Base-by-base conservation (phyloP, 1,140 invertebrate species). In the Acromyrmex charruanus region DNA sequence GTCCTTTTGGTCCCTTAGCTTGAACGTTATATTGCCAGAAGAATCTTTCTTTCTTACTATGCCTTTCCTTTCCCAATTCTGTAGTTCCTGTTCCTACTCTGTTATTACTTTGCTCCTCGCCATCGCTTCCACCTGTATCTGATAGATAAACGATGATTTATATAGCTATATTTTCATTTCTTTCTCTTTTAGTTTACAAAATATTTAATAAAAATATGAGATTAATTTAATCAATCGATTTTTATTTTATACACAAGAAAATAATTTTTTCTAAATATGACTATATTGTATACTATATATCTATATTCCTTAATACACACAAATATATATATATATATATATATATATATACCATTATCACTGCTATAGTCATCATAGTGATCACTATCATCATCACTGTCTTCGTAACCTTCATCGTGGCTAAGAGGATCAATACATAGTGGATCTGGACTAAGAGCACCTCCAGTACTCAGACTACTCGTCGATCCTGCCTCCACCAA, bases 21-120 rank as follows among this genome's bases (percentile, higher is more conserved):
- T 99, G 99, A 6, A 99, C 98, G 95, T 99, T 99, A 93, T 99
- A 99, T 94, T 99, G 99, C 99, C 99, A 99, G 95, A 99, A 99
- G 94, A 97, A 99, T 81, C 97, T 96, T 92, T 99, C 98, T 90
- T 97, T 98, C 93, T 98, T 98, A 63, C 94, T 95, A 61, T 91
- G 91, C 69, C 93, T 94, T 1, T 94, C 93, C 71, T 93, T 93
- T 61, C 90, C 92, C 75, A 93, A 94, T 77, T 94, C 94, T 75
- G 91, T 91, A 77, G 95, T 94, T 35, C 93, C 93, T 91, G 95
- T 93, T 92, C 93, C 96, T 90, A 92, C 12, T 88, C 58, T 94
- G 93, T 94, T 95, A 21, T 91, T 93, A 51, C 92, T 93, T 92
- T 93, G 96, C 51, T 96, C 96, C 87, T 98, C 97, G 84, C 97